Base-by-base conservation (phyloP, 2,113 vertebrate species). In the Siphamia tubifer region DNA sequence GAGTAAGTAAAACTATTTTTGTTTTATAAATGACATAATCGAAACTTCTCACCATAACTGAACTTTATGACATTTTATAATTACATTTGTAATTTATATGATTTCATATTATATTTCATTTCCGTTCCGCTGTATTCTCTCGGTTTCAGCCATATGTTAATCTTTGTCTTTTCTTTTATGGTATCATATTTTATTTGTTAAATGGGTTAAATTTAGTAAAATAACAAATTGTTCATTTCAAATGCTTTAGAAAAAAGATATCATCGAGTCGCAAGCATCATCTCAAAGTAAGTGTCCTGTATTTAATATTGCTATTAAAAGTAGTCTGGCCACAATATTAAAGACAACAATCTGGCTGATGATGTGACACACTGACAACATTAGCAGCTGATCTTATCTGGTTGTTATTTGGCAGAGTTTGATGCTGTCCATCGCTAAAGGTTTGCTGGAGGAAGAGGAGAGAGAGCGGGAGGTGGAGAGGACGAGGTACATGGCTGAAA, bases 361-460 rank as follows among this genome's bases (percentile, higher is more conserved):
- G 6, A 39, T 20, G 6, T n/a, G 0, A 3, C 17, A 5, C 7
- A 9, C 0, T 7, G 10, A 6, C n/a, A n/a, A 10, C 30, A 2
- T n/a, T 0, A 2, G 4, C 3, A 15, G 25, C 0, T 20, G 47
- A 17, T 2, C n/a, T 35, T 5, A 2, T 39, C 11, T 42, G 9
- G 5, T 5, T 0, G 28, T 20, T 35, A 15, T n/a, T 16, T 23
- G 28, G 0, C 88, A 99, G 97, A 98, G 97, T 67, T 90, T 97
- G 85, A 97, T 99, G 96, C 95, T 99, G 5, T 94, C 96, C 85
- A 95, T 98, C 0, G 97, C 96, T 13, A 96, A 80, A 90, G 83
- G 78, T 0, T 87, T 96, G 64, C 87, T 97, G 58, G 96, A 98
- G 74, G 94, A 92, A 51, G 97, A 99, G 74, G 81, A 72, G 36